Evolutionary conservation across 1,140 invertebrate genomes (phyloP).

Genomic region (Drosophila neocordata): DNA sequence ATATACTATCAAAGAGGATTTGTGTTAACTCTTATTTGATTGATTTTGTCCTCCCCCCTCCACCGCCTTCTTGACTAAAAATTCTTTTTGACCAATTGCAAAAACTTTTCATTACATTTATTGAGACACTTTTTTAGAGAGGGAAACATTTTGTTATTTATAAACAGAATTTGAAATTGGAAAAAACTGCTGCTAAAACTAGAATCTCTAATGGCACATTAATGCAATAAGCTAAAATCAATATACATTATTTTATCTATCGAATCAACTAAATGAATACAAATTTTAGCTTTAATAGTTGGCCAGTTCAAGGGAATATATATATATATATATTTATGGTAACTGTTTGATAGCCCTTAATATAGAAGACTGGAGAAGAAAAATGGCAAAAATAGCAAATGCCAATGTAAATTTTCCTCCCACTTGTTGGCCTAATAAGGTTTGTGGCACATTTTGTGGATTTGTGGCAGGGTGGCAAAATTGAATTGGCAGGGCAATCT

Average conservation of each 20-base stretch:
- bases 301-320: too few relatives aligned
- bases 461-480: slow-evolving; percentile 8
- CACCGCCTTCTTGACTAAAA: too few relatives aligned
- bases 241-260: too few relatives aligned
- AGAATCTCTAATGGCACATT: not conserved
- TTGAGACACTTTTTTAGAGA: not conserved
- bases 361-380: not conserved
- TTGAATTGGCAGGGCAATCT: slow-evolving; percentile 4
- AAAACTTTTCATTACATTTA: not conserved
- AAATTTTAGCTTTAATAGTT: too few relatives aligned
- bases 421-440: slow-evolving; percentile 20
- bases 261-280: too few relatives aligned
- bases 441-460: slow-evolving; percentile 15
- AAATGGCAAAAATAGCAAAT: slow-evolving; percentile 3
- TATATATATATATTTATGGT: too few relatives aligned
- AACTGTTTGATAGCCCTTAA: too few relatives aligned
- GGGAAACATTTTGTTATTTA: not conserved
- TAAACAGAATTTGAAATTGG: not conserved
- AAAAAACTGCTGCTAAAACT: not conserved
- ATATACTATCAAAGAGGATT: too few relatives aligned
- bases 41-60: too few relatives aligned
- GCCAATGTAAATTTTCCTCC: not conserved
- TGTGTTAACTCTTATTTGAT: too few relatives aligned
- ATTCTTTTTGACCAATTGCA: too few relatives aligned
- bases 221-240: not conserved